Evolutionary conservation across 2,113 vertebrate genomes (phyloP).

Genomic region (Calonectris borealis): DNA sequence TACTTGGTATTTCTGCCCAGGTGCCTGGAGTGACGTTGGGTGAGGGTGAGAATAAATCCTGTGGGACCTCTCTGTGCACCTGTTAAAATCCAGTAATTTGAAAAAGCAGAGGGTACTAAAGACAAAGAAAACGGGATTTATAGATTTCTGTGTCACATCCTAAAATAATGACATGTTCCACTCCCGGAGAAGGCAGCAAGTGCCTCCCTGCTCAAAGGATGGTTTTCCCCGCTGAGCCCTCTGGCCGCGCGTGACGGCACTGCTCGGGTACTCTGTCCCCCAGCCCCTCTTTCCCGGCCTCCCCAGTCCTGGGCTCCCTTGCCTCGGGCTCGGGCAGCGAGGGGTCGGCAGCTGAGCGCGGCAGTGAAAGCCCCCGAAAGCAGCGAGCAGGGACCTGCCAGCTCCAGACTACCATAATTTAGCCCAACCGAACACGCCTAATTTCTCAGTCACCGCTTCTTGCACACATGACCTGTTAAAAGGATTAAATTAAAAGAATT

Average conservation of each 20-base stretch:
- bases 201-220: neutral
- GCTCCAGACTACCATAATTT: neutral
- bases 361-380: neutral
- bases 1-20: neutral
- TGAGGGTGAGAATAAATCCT: neutral
- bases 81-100: neutral
- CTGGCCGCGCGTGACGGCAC: fast-evolving
- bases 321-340: fast-evolving
- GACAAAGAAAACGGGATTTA: neutral
- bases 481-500: conserved; percentile 61
- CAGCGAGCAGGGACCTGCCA: neutral
- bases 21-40: neutral
- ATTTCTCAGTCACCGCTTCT: neutral
- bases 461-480: conserved; percentile 43
- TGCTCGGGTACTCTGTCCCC: neutral
- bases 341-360: neutral
- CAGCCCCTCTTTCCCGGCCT: neutral
- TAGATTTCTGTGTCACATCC: neutral
- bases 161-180: neutral
- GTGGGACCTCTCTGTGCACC: neutral
- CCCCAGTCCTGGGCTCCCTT: neutral
- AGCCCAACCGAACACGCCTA: neutral
- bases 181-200: neutral
- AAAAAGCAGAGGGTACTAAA: neutral
- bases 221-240: neutral